A percentile compares a stretch with the other conserved stretches of the same genome.
These are phyloP conservation scores for Ornithoptera priamus DNA, from an alignment of 2,888 invertebrate species.

Conservation along the genomic window DNA sequence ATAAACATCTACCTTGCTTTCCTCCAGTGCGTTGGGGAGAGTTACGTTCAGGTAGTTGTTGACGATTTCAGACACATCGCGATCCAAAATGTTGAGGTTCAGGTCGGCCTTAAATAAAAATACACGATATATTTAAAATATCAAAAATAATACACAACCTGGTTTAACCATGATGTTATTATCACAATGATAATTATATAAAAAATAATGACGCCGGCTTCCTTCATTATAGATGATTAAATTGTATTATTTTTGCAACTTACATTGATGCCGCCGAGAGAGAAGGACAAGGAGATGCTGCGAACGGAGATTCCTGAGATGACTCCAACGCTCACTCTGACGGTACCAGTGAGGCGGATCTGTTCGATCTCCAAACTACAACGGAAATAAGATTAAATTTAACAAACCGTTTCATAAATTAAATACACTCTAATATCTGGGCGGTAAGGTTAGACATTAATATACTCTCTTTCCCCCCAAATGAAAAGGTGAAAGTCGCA, in stretches of 20 bases:
- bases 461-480: too few species aligned
- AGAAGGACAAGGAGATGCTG: conserved; percentile 41
- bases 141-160: too few species aligned
- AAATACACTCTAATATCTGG: too few species aligned
- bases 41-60: conserved; percentile 36
- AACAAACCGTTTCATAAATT: too few species aligned
- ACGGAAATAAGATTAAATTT: not conserved
- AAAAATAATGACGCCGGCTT: too few species aligned
- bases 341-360: conserved; percentile 40
- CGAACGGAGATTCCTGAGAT: conserved; percentile 50
- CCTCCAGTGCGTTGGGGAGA: conserved; percentile 35
- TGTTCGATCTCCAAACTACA: conserved; percentile 45
- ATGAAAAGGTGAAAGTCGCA: too few species aligned
- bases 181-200: too few species aligned
- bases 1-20: conserved; percentile 36
- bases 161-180: too few species aligned
- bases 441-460: too few species aligned
- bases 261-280: conserved; percentile 48
- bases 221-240: too few species aligned
- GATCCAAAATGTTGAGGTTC: conserved; percentile 28
- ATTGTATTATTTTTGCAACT: conserved; percentile 16
- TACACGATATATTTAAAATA: too few species aligned
- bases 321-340: conserved; percentile 39
- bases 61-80: conserved; percentile 32
- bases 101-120: conserved; percentile 37